These are phyloP conservation scores for Enteromius thamalakanensis DNA, from an alignment of 2,797 vertebrate species.

Conservation along the genomic window DNA sequence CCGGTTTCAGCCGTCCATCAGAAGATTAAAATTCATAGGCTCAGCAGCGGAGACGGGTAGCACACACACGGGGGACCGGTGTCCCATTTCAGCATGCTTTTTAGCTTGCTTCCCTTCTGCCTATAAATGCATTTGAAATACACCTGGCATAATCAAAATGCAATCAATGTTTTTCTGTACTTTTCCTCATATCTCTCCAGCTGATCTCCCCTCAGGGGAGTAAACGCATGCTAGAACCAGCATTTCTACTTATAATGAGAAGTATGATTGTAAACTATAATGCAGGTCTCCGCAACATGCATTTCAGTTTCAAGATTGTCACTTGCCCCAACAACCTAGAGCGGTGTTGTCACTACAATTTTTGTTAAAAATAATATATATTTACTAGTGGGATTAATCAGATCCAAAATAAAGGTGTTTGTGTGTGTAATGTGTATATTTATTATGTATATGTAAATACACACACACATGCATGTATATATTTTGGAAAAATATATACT, in stretches of 20 bases:
- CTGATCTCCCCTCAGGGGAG: neutral
- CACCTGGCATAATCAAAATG: conserved; percentile 14
- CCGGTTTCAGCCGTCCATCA: conserved; percentile 30
- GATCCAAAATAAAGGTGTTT: too few relatives aligned
- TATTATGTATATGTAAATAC: too few relatives aligned
- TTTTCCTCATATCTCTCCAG: conserved; percentile 12
- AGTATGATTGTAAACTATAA: neutral
- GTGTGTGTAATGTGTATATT: too few relatives aligned
- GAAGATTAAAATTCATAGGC: conserved; percentile 54
- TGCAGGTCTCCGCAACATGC: neutral
- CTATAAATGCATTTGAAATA: conserved; percentile 29
- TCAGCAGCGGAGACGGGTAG: conserved; percentile 33
- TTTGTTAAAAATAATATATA: conserved; percentile 2
- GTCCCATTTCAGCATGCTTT: conserved; percentile 35
- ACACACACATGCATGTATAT: too few relatives aligned
- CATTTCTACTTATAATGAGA: neutral
- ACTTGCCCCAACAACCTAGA: neutral
- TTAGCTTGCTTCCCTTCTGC: conserved; percentile 5
- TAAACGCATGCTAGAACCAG: neutral
- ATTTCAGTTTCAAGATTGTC: too few relatives aligned
- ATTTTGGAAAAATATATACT: too few relatives aligned
- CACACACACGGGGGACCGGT: neutral
- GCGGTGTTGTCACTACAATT: neutral
- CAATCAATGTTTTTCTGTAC: conserved; percentile 13
- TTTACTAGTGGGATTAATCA: neutral